Conservation (phyloP, 2,113 vertebrate genomes). For the Bostrychus sinensis region DNA sequence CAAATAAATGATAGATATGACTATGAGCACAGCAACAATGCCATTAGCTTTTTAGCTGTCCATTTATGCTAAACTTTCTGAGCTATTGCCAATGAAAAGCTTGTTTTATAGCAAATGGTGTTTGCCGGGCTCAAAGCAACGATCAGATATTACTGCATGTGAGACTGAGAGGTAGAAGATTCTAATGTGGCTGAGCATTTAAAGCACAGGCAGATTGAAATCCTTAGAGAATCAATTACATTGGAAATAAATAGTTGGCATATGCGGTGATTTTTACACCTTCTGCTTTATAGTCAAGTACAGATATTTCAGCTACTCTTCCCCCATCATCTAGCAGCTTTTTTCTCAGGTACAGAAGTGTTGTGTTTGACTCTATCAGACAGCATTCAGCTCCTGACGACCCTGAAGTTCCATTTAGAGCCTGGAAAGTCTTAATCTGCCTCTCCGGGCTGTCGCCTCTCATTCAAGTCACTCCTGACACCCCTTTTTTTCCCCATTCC, state of each 20-base stretch:
- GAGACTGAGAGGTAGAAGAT: background rate
- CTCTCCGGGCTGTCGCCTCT: background rate
- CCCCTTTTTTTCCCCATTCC: background rate
- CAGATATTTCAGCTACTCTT: background rate
- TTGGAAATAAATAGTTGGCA: no score
- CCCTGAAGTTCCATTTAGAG: background rate
- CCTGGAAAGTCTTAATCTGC: slow-evolving; percentile 5
- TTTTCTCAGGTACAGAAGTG: slow-evolving; percentile 5
- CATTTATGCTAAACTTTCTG: background rate
- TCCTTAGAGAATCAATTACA: no score
- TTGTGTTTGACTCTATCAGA: slow-evolving; percentile 1
- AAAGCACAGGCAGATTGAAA: no score
- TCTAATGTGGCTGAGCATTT: background rate
- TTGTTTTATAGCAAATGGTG: background rate
- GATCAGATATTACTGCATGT: background rate
- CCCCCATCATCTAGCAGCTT: background rate
- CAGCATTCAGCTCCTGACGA: background rate
- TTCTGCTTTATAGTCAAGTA: background rate
- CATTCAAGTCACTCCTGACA: background rate
- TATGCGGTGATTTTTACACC: background rate
- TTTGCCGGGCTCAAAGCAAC: background rate
- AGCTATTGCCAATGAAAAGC: background rate
- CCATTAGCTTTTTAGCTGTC: background rate
- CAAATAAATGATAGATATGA: background rate
- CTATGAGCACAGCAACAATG: background rate